Conservation (phyloP, 2,113 vertebrate genomes). For the Atractosteus spatula region DNA sequence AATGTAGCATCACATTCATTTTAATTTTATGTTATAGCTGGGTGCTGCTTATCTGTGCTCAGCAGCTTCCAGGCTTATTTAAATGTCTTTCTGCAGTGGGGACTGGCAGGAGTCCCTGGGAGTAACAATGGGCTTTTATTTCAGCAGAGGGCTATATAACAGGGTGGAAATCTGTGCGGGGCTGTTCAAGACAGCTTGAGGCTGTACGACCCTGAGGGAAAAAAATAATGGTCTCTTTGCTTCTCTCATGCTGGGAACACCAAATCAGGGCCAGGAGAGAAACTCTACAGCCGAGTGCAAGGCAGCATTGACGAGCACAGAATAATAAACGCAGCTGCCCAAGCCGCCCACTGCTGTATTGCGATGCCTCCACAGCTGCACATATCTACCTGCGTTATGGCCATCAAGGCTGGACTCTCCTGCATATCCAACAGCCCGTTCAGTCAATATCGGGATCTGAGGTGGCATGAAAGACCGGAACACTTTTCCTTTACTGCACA, state of each 20-base stretch:
- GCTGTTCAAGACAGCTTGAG: conserved; percentile 15
- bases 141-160: not conserved
- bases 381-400: no score
- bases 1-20: no score
- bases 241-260: conserved; percentile 10
- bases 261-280: conserved; percentile 5
- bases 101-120: conserved; percentile 2
- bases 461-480: no score
- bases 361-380: no score
- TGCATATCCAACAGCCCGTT: no score
- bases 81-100: conserved; percentile 7
- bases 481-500: no score
- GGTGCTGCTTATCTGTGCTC: no score
- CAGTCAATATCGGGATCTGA: no score
- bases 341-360: not conserved
- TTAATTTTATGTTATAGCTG: no score
- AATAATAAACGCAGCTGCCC: not conserved
- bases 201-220: conserved; percentile 7
- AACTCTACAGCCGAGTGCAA: not conserved
- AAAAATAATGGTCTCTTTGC: conserved; percentile 5
- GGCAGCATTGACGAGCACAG: not conserved
- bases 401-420: no score
- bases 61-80: conserved; percentile 24
- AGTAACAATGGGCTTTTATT: conserved; percentile 9
- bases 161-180: not conserved